Base-by-base conservation (phyloP, 2,113 vertebrate genomes). In the Glareola pratincola region DNA sequence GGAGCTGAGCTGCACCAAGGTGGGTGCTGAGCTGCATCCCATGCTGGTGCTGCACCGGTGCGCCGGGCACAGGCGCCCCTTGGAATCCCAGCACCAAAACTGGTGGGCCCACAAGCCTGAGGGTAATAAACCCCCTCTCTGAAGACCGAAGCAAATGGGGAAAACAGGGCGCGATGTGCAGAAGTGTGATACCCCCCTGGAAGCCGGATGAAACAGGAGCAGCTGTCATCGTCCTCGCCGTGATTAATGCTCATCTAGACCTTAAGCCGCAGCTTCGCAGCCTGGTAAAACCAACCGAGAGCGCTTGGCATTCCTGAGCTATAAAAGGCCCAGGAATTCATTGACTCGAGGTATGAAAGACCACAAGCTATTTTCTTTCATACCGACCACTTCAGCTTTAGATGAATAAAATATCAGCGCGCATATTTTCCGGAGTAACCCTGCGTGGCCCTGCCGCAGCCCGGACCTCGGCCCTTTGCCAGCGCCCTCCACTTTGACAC, bases 301-400 rank as follows among this genome's bases (percentile, higher is more conserved):
- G 75, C 16, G 24, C 57, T 72, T 51, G 4, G 89, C 94, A 92
- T 96, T 93, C 94, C 77, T 74, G 85, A 73, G 84, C 94, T 97
- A 97, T 96, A 97, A 97, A 97, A 96, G 94, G 96, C 73, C 47
- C 91, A 91, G 94, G 96, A 96, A 97, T 97, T 91, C 90, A 90
- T 92, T 96, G 95, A 97, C 92, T 97, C 16, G 62, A 92, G 94
- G 91, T 85, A 95, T 95, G 94, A 97, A 95, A 82, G 69, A 93
- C 85, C 95, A 94, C 50, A 41, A 88, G 91, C 80, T 94, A 96
- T 96, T 96, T 97, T 96, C 81, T 96, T 95, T 94, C 93, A 96
- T 95, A 89, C 88, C 29, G 0, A 53, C 51, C 87, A 54, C 92
- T 97, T 91, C 76, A 90, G 92, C 91, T 94, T 96, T 39, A 94